Evolutionary conservation across 1,140 invertebrate species (phyloP), one percentile per base, ranked within the genome.

Genomic region (Papilio dardanus): DNA sequence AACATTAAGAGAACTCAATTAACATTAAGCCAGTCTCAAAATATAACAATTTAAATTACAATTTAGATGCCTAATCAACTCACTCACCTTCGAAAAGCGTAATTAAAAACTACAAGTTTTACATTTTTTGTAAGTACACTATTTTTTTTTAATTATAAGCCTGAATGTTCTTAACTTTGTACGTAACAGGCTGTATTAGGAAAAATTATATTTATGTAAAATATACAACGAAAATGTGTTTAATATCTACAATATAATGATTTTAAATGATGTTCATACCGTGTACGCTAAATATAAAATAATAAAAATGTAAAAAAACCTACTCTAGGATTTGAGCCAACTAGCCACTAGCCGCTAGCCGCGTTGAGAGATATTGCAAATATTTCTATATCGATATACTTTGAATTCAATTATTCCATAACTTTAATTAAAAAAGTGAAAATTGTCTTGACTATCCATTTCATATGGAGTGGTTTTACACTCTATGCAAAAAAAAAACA

Each of bases 1-100:
- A 54, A 24, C n/a, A 54, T 21, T 10, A 71, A 71, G n/a, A 24
- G 10, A 31, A 24, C 21, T 71, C 37, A 30, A 24, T 5, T 71
- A 54, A 71, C 54, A 54, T 71, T 50, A 46, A 71, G 40, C 31
- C 69, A 71, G 69, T 71, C 69, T 71, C 69, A 71, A 71, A 50
- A n/a, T 46, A 71, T 71, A 71, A 71, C 31, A 67, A 67, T 66
- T 71, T 71, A 24, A 71, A 42, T 21, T 46, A 42, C 30, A 71
- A 71, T 71, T 71, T 71, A 31, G 24, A 71, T 71, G 69, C 24
- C 69, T 71, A 71, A 71, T 71, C 31, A 71, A 50, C 12, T 46
- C 24, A 68, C n/a, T n/a, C 35, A 69, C 10, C 35, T 33, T 31
- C 30, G 69, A n/a, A 31, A 71, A 71, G 69, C 69, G n/a, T 54